Conservation (phyloP, 1,140 invertebrate species). For the Drosophila pectinifera region DNA sequence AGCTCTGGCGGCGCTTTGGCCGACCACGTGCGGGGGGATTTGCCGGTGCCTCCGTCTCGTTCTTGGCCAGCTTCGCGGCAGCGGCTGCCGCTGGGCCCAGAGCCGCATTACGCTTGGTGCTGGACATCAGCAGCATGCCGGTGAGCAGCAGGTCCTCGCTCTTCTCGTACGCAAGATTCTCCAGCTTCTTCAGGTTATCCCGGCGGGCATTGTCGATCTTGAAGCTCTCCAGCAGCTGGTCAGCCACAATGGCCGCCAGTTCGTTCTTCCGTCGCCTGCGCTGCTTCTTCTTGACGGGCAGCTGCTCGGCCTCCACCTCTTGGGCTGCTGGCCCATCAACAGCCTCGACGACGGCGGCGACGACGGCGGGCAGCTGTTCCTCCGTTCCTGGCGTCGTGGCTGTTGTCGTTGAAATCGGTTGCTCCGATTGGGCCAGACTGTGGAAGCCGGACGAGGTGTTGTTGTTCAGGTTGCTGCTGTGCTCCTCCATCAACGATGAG, state of each 20-base stretch:
- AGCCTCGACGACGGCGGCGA: not conserved
- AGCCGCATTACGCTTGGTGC: conserved; percentile 74
- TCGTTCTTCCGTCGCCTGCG: conserved; percentile 79
- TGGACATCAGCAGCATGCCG: conserved; percentile 82
- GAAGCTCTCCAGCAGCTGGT: conserved; percentile 83
- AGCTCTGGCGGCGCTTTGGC: conserved; percentile 67
- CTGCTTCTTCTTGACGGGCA: conserved; percentile 63
- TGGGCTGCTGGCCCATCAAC: not conserved
- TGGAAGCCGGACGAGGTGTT: conserved; percentile 81
- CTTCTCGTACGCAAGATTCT: conserved; percentile 82
- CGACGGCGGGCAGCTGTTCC: not conserved
- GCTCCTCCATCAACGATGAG: conserved; percentile 55
- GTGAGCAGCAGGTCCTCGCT: conserved; percentile 75
- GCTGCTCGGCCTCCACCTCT: not conserved
- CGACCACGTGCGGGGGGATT: conserved; percentile 32
- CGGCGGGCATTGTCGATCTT: conserved; percentile 82
- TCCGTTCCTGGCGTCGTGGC: not conserved
- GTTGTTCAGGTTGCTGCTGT: conserved; percentile 76
- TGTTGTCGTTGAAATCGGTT: conserved; percentile 1
- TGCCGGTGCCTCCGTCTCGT: not conserved
- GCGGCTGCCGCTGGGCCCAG: conserved; percentile 10
- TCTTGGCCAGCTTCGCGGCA: conserved; percentile 45
- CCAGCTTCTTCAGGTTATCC: conserved; percentile 81
- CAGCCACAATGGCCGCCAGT: conserved; percentile 82
- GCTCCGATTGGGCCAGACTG: conserved; percentile 68